Conservation (phyloP, 2,797 vertebrate genomes). For the Macropus fuliginosus region DNA sequence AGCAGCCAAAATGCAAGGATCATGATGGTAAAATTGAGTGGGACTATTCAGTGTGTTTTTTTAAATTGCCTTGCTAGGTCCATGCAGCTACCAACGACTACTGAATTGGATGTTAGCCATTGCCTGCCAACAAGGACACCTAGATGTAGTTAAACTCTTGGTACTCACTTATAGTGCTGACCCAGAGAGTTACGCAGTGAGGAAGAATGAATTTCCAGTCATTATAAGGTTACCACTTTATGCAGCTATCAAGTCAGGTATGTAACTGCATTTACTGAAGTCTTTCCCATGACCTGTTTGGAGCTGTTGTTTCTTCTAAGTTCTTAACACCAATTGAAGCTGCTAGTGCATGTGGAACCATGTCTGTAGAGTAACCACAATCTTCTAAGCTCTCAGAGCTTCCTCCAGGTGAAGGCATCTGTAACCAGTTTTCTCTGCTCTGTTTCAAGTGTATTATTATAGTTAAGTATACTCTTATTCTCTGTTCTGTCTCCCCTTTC, state of each 20-base stretch:
- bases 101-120: constrained; percentile 95
- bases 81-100: constrained; percentile 86
- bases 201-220: constrained; percentile 91
- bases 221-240: constrained; percentile 93
- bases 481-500: neutral
- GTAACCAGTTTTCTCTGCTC: neutral
- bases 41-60: fast-evolving
- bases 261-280: neutral
- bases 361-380: neutral
- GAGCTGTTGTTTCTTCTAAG: neutral
- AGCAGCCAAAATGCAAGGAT: neutral
- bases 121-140: constrained; percentile 92
- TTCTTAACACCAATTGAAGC: neutral
- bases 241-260: constrained; percentile 93
- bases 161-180: constrained; percentile 91
- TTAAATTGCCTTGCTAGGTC: constrained; percentile 77
- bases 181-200: constrained; percentile 89
- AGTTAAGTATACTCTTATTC: neutral
- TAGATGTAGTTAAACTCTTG: constrained; percentile 91
- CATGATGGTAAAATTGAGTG: fast-evolving
- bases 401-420: neutral
- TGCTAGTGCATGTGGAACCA: neutral
- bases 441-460: neutral
- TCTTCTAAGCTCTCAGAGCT: neutral
- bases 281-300: neutral